phyloP scores from a whole-genome alignment of 2,113 vertebrate genomes.

The Heterochromis multidens region DNA sequence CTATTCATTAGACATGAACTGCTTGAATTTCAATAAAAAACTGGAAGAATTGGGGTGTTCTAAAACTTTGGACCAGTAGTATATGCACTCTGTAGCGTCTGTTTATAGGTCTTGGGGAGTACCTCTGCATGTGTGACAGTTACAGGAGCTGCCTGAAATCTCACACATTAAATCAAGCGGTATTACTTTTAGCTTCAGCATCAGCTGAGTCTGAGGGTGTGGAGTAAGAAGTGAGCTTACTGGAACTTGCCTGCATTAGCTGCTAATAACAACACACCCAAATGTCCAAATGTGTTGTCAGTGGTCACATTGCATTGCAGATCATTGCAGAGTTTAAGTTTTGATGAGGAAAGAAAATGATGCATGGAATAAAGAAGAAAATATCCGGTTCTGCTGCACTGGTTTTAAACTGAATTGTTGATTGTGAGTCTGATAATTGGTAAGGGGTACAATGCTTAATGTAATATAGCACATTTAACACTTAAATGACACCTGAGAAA shows the following conservation, averaged over 20 bases:
- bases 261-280: background rate
- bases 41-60: background rate
- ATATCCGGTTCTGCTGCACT: background rate
- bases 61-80: background rate
- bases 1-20: background rate
- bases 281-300: background rate
- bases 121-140: background rate
- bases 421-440: too few relatives aligned
- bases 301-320: background rate
- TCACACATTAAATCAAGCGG: background rate
- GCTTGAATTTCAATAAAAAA: background rate
- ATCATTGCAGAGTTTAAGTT: background rate
- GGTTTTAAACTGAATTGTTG: background rate
- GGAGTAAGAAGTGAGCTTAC: background rate
- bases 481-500: too few relatives aligned
- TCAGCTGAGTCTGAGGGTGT: background rate
- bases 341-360: background rate
- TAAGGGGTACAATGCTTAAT: too few relatives aligned
- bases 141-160: rapidly evolving
- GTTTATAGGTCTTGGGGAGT: background rate
- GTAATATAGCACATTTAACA: too few relatives aligned
- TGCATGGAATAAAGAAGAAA: background rate
- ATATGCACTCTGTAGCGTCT: background rate
- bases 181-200: background rate
- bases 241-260: background rate